Conservation (phyloP, 1,140 invertebrate genomes). For the Solen grandis region DNA sequence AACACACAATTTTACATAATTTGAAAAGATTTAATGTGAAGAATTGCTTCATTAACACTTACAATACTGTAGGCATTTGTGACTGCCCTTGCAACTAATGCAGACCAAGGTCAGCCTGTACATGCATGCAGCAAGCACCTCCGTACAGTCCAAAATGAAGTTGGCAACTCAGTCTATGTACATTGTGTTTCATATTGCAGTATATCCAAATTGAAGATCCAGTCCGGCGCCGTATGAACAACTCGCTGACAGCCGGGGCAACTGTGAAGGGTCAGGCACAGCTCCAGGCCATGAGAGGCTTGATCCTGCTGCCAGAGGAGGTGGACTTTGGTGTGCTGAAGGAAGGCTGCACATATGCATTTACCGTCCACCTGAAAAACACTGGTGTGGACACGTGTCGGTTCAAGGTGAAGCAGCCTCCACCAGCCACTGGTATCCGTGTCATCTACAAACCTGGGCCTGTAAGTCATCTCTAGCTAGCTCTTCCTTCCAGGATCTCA, state of each 20-base stretch:
- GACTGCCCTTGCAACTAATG: too few relatives aligned
- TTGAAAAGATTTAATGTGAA: too few relatives aligned
- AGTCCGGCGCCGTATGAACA: conserved; percentile 76
- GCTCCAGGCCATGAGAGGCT: conserved; percentile 72
- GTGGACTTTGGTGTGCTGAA: conserved; percentile 79
- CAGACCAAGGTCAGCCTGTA: too few relatives aligned
- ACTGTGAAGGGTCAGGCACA: conserved; percentile 67
- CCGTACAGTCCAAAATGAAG: too few relatives aligned
- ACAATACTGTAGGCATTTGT: too few relatives aligned
- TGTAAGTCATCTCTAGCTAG: conserved; percentile 68
- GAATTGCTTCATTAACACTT: too few relatives aligned
- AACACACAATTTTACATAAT: too few relatives aligned
- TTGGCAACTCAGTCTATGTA: too few relatives aligned
- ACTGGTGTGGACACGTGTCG: conserved; percentile 79
- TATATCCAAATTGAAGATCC: conserved; percentile 76
- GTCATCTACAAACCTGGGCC: conserved; percentile 78
- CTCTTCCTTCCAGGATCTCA: too few relatives aligned
- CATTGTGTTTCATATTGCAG: conserved; percentile 65
- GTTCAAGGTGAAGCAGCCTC: conserved; percentile 79
- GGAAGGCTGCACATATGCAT: conserved; percentile 78
- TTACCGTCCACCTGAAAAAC: conserved; percentile 75
- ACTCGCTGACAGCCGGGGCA: conserved; percentile 72
- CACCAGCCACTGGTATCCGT: conserved; percentile 78
- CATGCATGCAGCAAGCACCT: too few relatives aligned
- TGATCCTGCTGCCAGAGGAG: conserved; percentile 76